Evolutionary conservation across 1,140 invertebrate species (phyloP), one percentile per base, ranked within the genome.

Genomic region (Aplysia californica): DNA sequence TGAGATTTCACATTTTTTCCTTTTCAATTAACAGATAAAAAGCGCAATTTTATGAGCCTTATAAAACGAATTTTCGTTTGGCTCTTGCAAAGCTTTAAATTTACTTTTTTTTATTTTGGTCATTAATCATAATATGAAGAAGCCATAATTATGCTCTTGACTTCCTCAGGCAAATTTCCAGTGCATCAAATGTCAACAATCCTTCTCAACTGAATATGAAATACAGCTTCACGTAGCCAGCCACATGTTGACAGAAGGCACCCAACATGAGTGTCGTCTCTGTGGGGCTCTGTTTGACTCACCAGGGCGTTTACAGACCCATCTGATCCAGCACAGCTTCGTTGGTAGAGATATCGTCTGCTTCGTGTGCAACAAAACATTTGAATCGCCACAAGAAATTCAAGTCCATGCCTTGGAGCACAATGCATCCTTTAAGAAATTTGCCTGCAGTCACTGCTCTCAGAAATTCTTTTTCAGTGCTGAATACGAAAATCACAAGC

Each of bases 281-380:
- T 97, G 96, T 82, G 89, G 92, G 10, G 92, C 92, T n/a, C 82
- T 87, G 2, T 93, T 95, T 31, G 92, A 93, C 26, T 94, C 93
- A 26, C 93, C 94, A 0, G 92, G 93, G 10, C 94, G 96, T 79
- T 92, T 98, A 1, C 96, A 98, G 88, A 93, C 94, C 61, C 96
- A 98, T 85, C 91, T 98, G 41, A 97, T 98, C 67, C 96, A 97
- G 81, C 96, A 98, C 86, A 97, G 95, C 0, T 97, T 97, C 85
- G 94, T 94, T 39, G 95, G 95, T 2, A 95, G 95, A 3, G 94
- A 95, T 58, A 96, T 95, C 83, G 94, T 93, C 2, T 98, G 96
- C 86, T 96, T 96, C 87, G 92, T 97, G 64, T 98, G 96, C 85
- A 94, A 94, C n/a, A 92, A 95, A 0, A 93, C 95, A 1, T 97